phyloP scores from a whole-genome alignment of 1,140 invertebrate genomes.

The Lordiphosa mommai region DNA sequence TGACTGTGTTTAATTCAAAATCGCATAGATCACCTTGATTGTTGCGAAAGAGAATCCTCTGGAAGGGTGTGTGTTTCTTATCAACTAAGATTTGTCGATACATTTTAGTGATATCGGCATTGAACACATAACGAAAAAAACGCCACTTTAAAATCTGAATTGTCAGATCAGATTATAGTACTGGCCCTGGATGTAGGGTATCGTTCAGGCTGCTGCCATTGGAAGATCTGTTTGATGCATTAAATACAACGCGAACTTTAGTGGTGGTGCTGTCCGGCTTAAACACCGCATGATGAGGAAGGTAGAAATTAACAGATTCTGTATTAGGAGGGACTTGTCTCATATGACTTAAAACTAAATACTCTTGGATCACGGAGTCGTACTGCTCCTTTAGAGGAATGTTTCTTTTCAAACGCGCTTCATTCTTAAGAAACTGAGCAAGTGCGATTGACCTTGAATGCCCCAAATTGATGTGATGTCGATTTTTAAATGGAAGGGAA shows the following conservation, averaged over 20 bases:
- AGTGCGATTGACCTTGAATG: no score
- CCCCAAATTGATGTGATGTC: no score
- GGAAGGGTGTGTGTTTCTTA: conserved; percentile 40
- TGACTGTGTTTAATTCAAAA: conserved; percentile 2
- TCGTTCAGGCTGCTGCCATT: conserved; percentile 33
- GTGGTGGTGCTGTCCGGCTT: conserved; percentile 22
- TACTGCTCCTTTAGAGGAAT: no score
- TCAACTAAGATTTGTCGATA: conserved; percentile 16
- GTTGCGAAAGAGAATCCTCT: conserved; percentile 62
- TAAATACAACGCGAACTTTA: conserved; percentile 38
- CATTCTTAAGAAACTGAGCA: no score
- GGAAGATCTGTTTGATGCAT: conserved; percentile 22
- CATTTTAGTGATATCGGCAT: conserved; percentile 61
- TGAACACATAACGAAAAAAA: conserved; percentile 33
- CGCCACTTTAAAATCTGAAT: not conserved
- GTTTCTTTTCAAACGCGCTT: no score
- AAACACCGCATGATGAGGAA: conserved; percentile 4
- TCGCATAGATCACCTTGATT: not conserved
- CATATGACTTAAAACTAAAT: no score
- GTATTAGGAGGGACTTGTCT: not conserved
- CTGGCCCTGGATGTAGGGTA: conserved; percentile 14
- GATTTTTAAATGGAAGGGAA: no score
- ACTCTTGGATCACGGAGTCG: no score
- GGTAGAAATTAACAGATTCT: not conserved
- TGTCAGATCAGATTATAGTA: conserved; percentile 4